Percentiles rank a stretch among this genome's conserved stretches.
Conservation (phyloP, 2,888 invertebrate species). For the Dolichopus griseipennis region DNA sequence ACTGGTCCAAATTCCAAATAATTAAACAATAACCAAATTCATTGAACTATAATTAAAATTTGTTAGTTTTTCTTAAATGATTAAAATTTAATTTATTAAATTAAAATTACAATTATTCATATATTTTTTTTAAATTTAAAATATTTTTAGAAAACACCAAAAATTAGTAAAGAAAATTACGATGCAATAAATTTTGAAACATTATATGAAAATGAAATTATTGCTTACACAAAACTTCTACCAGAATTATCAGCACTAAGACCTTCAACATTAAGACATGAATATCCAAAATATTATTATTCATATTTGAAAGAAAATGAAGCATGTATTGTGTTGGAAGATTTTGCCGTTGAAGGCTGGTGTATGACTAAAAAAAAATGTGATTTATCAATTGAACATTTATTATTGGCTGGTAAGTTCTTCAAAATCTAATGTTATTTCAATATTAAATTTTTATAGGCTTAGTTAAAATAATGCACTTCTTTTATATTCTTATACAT, state of each 20-base stretch:
- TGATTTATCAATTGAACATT: slow-evolving; percentile 36
- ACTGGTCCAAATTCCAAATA: too few relatives aligned
- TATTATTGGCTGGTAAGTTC: slow-evolving; percentile 32
- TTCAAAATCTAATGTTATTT: too few relatives aligned
- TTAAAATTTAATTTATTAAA: too few relatives aligned
- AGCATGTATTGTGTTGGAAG: slow-evolving; percentile 33
- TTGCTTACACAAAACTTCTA: slow-evolving; percentile 32
- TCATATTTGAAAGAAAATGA: slow-evolving; percentile 26
- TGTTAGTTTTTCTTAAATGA: too few relatives aligned
- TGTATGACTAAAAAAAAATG: slow-evolving; percentile 27
- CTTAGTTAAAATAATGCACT: too few relatives aligned
- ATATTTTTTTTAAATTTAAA: too few relatives aligned
- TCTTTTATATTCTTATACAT: too few relatives aligned
- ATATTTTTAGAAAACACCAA: slow-evolving; percentile 36
- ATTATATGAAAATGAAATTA: slow-evolving; percentile 37
- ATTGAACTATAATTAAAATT: too few relatives aligned
- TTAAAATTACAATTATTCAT: too few relatives aligned
- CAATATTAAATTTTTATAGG: too few relatives aligned
- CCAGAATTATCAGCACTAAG: slow-evolving; percentile 27
- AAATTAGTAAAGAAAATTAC: slow-evolving; percentile 28
- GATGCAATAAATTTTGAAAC: slow-evolving; percentile 29
- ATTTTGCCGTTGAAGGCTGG: slow-evolving; percentile 34
- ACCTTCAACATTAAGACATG: slow-evolving; percentile 12
- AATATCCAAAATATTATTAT: slow-evolving; percentile 33
- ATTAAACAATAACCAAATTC: too few relatives aligned